Percentiles rank a stretch among this genome's conserved stretches.
These are phyloP conservation scores for Colaptes auratus DNA, from an alignment of 2,113 vertebrate genomes.

Conservation along the genomic window DNA sequence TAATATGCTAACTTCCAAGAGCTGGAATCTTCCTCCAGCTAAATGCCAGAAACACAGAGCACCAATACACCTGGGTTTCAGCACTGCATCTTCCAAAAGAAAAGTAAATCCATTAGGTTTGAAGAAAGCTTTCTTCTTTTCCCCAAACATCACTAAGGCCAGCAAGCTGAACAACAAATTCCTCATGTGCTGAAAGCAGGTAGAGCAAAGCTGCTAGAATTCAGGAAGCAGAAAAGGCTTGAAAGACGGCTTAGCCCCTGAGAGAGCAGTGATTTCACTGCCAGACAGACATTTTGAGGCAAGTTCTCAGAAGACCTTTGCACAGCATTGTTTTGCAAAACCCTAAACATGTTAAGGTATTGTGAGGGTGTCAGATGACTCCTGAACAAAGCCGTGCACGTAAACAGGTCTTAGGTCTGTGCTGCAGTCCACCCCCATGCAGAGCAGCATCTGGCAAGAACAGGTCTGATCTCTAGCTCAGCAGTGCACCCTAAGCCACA, in stretches of 20 bases:
- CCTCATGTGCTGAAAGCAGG: neutral
- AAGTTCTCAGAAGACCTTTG: neutral
- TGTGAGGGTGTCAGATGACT: neutral
- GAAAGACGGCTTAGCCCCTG: neutral
- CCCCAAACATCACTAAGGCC: neutral
- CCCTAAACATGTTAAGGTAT: neutral
- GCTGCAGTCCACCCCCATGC: conserved; percentile 12
- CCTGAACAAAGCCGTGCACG: accelerated
- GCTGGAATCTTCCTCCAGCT: neutral
- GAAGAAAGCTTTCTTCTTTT: conserved; percentile 5
- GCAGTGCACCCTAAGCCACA: neutral
- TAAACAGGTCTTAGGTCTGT: neutral
- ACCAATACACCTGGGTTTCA: neutral
- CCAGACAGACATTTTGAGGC: neutral
- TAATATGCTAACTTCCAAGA: neutral
- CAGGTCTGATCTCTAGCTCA: neutral
- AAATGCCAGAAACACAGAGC: conserved; percentile 10
- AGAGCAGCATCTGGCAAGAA: neutral
- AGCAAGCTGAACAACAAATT: neutral
- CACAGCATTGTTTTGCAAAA: accelerated
- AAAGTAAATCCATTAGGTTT: neutral
- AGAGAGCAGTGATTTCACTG: neutral
- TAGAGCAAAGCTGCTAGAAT: neutral
- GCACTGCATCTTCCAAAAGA: neutral
- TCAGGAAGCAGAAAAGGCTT: neutral